Conservation (phyloP, 1,140 invertebrate species). For the Cydia splendana region DNA sequence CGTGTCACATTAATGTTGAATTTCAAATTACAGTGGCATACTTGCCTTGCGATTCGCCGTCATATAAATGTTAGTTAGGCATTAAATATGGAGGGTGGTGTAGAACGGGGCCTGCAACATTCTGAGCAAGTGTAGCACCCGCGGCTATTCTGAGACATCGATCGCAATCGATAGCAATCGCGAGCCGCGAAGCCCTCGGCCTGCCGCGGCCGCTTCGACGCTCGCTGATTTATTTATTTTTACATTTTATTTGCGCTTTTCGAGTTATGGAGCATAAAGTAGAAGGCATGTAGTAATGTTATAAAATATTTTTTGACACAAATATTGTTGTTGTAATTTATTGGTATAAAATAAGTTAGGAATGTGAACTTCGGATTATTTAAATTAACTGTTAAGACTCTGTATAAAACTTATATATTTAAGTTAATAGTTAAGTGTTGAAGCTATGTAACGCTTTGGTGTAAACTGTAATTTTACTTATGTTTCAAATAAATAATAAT, state of each 20-base stretch:
- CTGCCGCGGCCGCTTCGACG: neutral
- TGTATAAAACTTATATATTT: too few species aligned
- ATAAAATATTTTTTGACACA: neutral
- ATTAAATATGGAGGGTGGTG: conserved; percentile 71
- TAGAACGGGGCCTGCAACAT: conserved; percentile 55
- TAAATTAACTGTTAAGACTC: neutral
- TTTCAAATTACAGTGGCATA: conserved; percentile 58
- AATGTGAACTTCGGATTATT: too few species aligned
- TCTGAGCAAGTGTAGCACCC: conserved; percentile 56
- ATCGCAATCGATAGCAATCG: conserved; percentile 48
- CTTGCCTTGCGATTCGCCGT: conserved; percentile 44
- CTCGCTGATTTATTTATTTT: conserved; percentile 33
- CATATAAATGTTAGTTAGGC: conserved; percentile 66
- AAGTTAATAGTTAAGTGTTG: too few species aligned
- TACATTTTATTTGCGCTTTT: conserved; percentile 34
- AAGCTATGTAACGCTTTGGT: too few species aligned
- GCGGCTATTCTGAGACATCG: conserved; percentile 66
- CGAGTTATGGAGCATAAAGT: neutral
- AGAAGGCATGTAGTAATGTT: neutral
- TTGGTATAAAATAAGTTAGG: too few species aligned
- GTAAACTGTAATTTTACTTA: too few species aligned
- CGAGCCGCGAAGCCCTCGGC: conserved; percentile 37
- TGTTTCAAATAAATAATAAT: too few species aligned
- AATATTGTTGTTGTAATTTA: neutral
- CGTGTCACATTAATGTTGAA: conserved; percentile 53